Base-by-base conservation (phyloP, 2,113 vertebrate species). In the Vidua chalybeata region DNA sequence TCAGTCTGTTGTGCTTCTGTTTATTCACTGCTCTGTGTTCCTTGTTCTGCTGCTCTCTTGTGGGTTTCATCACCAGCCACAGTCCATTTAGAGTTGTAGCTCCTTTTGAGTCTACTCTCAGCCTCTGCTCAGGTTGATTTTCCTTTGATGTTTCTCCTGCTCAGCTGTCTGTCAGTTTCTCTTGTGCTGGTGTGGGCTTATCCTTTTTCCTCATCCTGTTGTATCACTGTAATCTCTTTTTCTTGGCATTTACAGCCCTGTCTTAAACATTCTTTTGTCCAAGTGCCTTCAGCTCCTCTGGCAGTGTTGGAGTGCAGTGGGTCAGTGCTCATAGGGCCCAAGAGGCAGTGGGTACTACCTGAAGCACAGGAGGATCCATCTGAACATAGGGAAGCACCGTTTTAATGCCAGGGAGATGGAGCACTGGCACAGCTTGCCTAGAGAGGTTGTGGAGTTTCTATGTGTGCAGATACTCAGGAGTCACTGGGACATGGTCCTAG, bases 31-130 rank as follows among this genome's bases (percentile, higher is more conserved):
- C 46, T 90, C 54, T 67, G 58, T 62, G 28, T 89, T 89, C 67
- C 68, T 41, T 78, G 27, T 24, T 83, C 31, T 0, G 0, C 24
- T 77, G 67, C 55, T 91, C 33, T 66, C 0, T 0, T 16, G 12
- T 71, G 89, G 20, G 11, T 67, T 91, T 89, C 39, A 46, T 46
- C 69, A 76, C n/a, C 52, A 71, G 55, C 52, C 5, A 1, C 39
- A 16, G 19, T 69, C 73, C 9, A 11, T 84, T 45, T 7, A 23
- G 46, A 58, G 12, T 7, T 81, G 72, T 58, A 71, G 77, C 41
- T 69, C 46, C 31, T 56, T 63, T 35, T 18, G 41, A 54, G n/a
- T 71, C 20, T 71, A 12, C 33, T 69, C 31, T 66, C 54, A 79
- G 72, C 80, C 41, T 43, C 62, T 83, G 71, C 48, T 76, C 20